Evolutionary conservation across 2,113 vertebrate species (phyloP), one percentile per base, ranked within the genome.

Genomic region (Saiga tatarica): DNA sequence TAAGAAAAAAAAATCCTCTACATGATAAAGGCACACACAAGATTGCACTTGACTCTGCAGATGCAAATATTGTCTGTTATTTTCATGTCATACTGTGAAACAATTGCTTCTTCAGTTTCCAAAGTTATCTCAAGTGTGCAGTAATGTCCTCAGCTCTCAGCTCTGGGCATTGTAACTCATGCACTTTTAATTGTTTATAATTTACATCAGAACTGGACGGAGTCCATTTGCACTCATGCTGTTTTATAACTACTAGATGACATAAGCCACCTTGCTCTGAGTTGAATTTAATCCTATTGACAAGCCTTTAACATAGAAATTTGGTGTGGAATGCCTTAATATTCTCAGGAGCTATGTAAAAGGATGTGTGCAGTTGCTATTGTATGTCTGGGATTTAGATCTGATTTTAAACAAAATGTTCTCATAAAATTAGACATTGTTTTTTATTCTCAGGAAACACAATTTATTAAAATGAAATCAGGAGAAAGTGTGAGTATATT

Each of bases 171-270:
- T 98, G 95, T 85, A 98, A 98, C 98, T 98, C 97, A 96, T 98
- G 98, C 98, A 98, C 98, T 98, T 98, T 98, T 99, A 98, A 99
- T 99, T 99, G 98, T 99, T 98, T 98, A 98, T 94, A 97, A 97
- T 96, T 98, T 97, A 94, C 97, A 96, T 97, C 95, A 95, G 94
- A 98, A 98, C 97, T 98, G 98, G 98, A 98, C 47, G 12, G 96
- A 98, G 98, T 98, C 98, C 97, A 97, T 98, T 99, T 98, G 98
- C 94, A 98, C 98, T 97, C 98, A 97, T 96, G 97, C 98, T 98
- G 97, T 94, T 98, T 98, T 98, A 96, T 98, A 98, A 96, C 98
- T 97, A 93, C 4, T 55, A 93, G 97, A 98, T 99, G 97, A 98
- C 98, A 98, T 98, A 98, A 98, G 98, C 98, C 98, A 99, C 98